Evolutionary conservation across 1,140 invertebrate species (phyloP).

Genomic region (Cherax destructor): DNA sequence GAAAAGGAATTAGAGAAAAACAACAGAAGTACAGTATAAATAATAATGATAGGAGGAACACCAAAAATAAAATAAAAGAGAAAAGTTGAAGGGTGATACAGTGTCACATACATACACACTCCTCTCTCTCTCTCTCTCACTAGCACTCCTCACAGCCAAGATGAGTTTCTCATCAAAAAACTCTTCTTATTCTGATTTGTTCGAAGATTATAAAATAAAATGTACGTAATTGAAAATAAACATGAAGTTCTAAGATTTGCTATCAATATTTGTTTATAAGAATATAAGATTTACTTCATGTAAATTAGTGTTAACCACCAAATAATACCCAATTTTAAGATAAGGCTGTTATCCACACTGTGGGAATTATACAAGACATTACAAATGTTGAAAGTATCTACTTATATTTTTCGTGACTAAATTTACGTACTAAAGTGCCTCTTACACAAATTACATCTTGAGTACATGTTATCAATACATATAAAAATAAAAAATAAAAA

Average conservation of each 20-base stretch:
- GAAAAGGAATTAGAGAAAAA: too few relatives aligned
- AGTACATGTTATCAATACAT: not conserved
- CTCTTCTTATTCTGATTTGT: not conserved
- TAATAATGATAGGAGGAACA: not conserved
- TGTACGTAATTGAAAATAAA: not conserved
- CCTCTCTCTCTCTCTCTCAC: not conserved
- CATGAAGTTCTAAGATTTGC: not conserved
- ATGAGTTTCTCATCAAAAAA: not conserved
- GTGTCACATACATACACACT: too few relatives aligned
- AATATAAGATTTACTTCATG: not conserved
- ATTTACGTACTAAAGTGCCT: not conserved
- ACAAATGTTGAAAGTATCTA: not conserved
- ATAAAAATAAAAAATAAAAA: not conserved
- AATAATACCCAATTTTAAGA: not conserved
- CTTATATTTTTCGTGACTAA: not conserved
- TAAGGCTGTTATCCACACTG: not conserved
- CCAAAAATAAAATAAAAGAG: not conserved
- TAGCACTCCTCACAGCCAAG: not conserved
- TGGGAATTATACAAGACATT: not conserved
- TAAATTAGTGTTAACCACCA: not conserved
- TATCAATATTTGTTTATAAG: not conserved
- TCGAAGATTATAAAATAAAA: not conserved
- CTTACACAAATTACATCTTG: not conserved
- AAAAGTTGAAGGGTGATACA: too few relatives aligned
- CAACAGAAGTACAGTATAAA: too few relatives aligned